Base-by-base conservation (phyloP, 2,113 vertebrate species). In the Scophthalmus maximus region DNA sequence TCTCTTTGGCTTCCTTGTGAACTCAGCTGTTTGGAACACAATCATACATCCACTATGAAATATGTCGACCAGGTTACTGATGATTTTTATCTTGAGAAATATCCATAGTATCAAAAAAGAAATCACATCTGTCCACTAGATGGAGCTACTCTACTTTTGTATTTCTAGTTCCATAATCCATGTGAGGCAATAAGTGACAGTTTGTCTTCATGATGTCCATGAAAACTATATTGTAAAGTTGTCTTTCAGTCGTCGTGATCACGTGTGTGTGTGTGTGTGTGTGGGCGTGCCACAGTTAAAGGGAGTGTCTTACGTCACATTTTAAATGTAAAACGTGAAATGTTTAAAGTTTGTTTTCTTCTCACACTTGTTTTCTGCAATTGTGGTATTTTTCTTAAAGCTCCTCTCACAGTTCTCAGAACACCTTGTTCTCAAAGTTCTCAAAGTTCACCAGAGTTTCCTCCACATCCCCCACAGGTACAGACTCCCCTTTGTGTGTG, bases 101-200 rank as follows among this genome's bases (percentile, higher is more conserved):
- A n/a, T n/a, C n/a, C n/a, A n/a, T n/a, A n/a, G n/a, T n/a, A 9
- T 3, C 22, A 62, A n/a, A 7, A 25, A 17, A 14, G 1, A 30
- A 34, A 4, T n/a, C n/a, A 26, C 1, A 40, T 60, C 14, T 47
- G 51, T 57, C 78, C 85, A 84, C 65, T 20, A 20, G 62, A 42
- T 11, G 58, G 69, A 0, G 73, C 57, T 57, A 53, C 29, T 70
- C 17, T 40, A 2, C 42, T n/a, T 17, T 29, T 49, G 42, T 20
- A 30, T 17, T 8, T 27, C 3, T 15, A 30, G 1, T 20, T 47
- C 20, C 17, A 47, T 22, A 1, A 22, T 10, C 18, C 46, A 22
- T 23, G 46, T 3, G 20, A n/a, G 42, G 42, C 15, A 44, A 44
- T 5, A 44, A 17, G 42, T 8, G 17, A 8, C 42, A n/a, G n/a